Evolutionary conservation across 2,113 vertebrate species (phyloP).

Genomic region (Atractosteus spatula): DNA sequence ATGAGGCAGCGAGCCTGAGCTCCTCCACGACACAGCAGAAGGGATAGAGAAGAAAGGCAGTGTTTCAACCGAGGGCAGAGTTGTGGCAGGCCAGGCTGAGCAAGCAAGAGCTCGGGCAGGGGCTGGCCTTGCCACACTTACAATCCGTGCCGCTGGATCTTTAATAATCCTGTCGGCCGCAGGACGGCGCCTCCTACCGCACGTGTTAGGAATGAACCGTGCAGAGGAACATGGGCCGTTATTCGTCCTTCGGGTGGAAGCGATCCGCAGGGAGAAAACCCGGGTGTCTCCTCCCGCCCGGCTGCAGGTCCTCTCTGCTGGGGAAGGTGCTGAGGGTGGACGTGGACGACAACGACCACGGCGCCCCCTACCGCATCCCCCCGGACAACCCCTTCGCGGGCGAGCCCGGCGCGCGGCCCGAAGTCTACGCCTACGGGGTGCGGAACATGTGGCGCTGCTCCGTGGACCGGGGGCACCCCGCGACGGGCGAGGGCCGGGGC

Average conservation of each 20-base stretch:
- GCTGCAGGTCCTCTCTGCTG: slow-evolving; percentile 65
- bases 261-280: neutral
- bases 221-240: neutral
- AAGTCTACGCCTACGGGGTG: slow-evolving; percentile 74
- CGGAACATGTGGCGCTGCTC: slow-evolving; percentile 82
- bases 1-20: too few species aligned
- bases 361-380: slow-evolving; percentile 68
- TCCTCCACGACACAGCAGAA: too few species aligned
- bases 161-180: too few species aligned
- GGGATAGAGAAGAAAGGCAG: too few species aligned
- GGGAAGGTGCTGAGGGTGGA: slow-evolving; percentile 72
- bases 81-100: too few species aligned
- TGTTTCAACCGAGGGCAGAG: too few species aligned
- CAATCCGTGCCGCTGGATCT: too few species aligned
- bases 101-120: too few species aligned
- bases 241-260: too few species aligned
- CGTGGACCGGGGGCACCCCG: slow-evolving; percentile 67
- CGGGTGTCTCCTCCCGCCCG: too few species aligned
- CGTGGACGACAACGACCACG: slow-evolving; percentile 57
- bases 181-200: neutral
- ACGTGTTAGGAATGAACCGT: neutral
- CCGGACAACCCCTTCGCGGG: slow-evolving; percentile 71
- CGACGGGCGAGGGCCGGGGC: slow-evolving; percentile 53
- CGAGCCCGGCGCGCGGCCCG: slow-evolving; percentile 55
- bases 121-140: too few species aligned